Evolutionary conservation across 2,888 invertebrate genomes (phyloP).

Genomic region (Entomobrya proxima): DNA sequence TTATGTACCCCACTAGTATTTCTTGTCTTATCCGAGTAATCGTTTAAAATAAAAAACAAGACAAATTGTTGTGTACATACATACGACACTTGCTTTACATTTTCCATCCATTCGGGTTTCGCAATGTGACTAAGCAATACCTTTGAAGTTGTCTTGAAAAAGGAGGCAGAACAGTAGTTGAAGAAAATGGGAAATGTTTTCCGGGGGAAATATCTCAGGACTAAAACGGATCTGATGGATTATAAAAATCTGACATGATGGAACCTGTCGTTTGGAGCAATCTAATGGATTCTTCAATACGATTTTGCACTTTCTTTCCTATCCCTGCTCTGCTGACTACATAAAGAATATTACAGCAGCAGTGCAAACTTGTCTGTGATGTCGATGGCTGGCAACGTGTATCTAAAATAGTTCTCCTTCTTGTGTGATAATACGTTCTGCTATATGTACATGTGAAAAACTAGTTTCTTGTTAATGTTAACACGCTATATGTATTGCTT

Average conservation of each 20-base stretch:
- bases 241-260: conserved; percentile 64
- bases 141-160: background rate
- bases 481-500: background rate
- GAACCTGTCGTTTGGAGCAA: conserved; percentile 55
- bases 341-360: background rate
- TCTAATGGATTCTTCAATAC: conserved; percentile 60
- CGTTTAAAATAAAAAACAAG: too few species aligned
- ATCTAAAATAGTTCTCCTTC: background rate
- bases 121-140: background rate
- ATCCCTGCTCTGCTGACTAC: background rate
- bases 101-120: background rate
- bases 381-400: background rate
- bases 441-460: background rate
- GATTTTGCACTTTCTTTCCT: background rate
- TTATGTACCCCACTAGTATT: too few species aligned
- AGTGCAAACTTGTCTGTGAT: background rate
- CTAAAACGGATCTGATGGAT: conserved; percentile 57
- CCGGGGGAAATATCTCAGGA: conserved; percentile 40
- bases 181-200: conserved; percentile 32
- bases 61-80: too few species aligned
- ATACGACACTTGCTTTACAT: too few species aligned
- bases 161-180: background rate
- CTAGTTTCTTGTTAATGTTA: conserved; percentile 1
- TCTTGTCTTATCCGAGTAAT: too few species aligned
- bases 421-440: background rate